Evolutionary conservation across 2,888 invertebrate genomes (phyloP), one percentile per base, ranked within the genome.

Genomic region (Trypoxylon attenuatum): DNA sequence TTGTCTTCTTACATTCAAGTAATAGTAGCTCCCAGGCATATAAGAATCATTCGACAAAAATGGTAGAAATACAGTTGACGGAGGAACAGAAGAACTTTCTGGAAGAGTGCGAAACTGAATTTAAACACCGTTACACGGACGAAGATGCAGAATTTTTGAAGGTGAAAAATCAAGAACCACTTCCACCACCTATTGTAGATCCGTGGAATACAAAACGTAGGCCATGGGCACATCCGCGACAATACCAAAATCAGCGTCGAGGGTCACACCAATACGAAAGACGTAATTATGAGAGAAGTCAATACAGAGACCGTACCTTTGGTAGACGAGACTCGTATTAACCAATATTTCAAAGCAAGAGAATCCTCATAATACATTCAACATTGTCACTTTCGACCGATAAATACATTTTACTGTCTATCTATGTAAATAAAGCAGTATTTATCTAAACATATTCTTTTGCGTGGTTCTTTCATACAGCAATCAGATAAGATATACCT

Each of bases 121-220:
- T 92, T 47, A 89, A 90, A 71, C 85, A 90, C 61, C 90, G 92
- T 67, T 92, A 88, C 74, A 91, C 92, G 29, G 90, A 90, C 25
- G 88, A 90, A 5, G 93, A 93, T 86, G 87, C 87, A 43, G 91
- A 91, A 51, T 93, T 91, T 79, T 89, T 90, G 88, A 84, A 84
- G 21, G 81, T 88, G 18, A 79, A 85, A 2, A 88, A 87, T 64
- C 84, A 87, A 10, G 85, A 88, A 15, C 79, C 84, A 1, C 88
- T 88, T 6, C 81, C 67, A 6, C 92, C 92, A 2, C 92, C 92
- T 5, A 89, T 92, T 8, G 76, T 92, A 8, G 90, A 91, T 51
- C 89, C 90, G 10, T 92, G 91, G 91, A 73, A 80, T 43, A 76
- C 69, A 51, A 82, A 77, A 47, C 74, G 77, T 2, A 75, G 79